Percentiles rank a stretch among this genome's conserved stretches.
Conservation (phyloP, 2,797 vertebrate species). For the Hyperoplus lanceolatus region DNA sequence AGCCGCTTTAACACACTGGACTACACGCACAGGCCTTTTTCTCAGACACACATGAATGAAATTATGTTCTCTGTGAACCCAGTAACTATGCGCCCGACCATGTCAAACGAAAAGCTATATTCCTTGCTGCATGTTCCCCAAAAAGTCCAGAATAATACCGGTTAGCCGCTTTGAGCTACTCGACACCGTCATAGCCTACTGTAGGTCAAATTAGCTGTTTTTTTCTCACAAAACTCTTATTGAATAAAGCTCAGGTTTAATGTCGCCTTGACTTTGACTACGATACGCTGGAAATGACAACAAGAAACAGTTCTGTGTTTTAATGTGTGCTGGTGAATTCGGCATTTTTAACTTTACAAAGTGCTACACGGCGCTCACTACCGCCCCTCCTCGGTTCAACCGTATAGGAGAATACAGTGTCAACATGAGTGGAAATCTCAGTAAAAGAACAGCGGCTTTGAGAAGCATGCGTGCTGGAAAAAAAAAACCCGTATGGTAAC, state of each 20-base stretch:
- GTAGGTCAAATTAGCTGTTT: too few species aligned
- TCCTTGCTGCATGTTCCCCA: background rate
- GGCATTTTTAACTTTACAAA: constrained; percentile 7
- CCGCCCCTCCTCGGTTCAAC: constrained; percentile 15
- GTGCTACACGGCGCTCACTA: background rate
- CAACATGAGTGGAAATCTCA: background rate
- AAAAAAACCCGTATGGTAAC: too few species aligned
- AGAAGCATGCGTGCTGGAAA: background rate
- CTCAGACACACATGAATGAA: background rate
- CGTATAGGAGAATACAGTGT: background rate
- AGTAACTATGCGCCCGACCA: too few species aligned
- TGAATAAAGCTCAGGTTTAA: background rate
- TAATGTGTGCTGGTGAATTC: background rate
- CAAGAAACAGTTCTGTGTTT: rapidly evolving
- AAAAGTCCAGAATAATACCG: background rate
- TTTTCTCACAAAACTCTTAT: background rate
- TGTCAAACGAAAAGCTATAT: rapidly evolving
- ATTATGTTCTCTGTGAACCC: background rate
- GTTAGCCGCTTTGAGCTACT: background rate
- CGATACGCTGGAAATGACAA: background rate
- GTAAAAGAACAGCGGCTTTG: background rate
- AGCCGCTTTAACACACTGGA: background rate
- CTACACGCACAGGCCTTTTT: background rate
- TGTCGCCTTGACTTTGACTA: rapidly evolving
- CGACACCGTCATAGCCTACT: background rate